A percentile compares a stretch with the other conserved stretches of the same genome.
Evolutionary conservation across 2,113 vertebrate species (phyloP).

Genomic region (Psettodes erumei): DNA sequence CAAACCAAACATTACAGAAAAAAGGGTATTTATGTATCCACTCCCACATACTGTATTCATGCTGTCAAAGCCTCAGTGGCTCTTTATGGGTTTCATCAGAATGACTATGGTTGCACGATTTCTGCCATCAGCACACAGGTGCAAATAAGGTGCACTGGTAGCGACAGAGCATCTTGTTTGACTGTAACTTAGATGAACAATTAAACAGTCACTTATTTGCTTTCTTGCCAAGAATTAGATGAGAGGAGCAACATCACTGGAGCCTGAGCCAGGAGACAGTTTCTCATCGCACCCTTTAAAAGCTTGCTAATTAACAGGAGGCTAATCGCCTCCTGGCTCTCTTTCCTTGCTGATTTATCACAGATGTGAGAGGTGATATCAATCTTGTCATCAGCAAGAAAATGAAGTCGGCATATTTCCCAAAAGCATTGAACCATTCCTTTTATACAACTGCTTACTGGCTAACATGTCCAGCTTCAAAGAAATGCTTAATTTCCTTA

Average conservation of each 20-base stretch:
- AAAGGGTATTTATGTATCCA: slow-evolving; percentile 26
- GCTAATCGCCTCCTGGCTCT: background rate
- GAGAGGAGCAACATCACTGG: too few species aligned
- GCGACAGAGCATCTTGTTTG: background rate
- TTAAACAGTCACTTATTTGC: background rate
- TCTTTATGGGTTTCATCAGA: slow-evolving; percentile 31
- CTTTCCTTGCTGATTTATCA: background rate
- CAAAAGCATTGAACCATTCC: background rate
- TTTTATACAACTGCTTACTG: background rate
- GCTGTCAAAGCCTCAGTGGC: slow-evolving; percentile 36
- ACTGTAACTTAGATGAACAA: background rate
- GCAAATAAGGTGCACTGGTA: slow-evolving; percentile 14
- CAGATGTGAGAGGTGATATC: background rate
- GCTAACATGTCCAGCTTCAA: background rate
- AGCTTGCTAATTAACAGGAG: background rate
- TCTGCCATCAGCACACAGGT: slow-evolving; percentile 33
- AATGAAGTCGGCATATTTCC: background rate
- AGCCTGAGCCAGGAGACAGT: background rate
- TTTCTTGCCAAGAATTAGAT: too few species aligned
- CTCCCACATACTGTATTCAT: slow-evolving; percentile 12
- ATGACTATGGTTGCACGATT: slow-evolving; percentile 10
- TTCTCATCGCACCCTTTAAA: background rate
- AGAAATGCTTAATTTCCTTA: background rate
- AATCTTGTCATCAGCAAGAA: background rate
- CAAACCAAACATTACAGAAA: slow-evolving; percentile 50